phyloP scores from a whole-genome alignment of 2,888 invertebrate species.

The Cephus sareptanus region DNA sequence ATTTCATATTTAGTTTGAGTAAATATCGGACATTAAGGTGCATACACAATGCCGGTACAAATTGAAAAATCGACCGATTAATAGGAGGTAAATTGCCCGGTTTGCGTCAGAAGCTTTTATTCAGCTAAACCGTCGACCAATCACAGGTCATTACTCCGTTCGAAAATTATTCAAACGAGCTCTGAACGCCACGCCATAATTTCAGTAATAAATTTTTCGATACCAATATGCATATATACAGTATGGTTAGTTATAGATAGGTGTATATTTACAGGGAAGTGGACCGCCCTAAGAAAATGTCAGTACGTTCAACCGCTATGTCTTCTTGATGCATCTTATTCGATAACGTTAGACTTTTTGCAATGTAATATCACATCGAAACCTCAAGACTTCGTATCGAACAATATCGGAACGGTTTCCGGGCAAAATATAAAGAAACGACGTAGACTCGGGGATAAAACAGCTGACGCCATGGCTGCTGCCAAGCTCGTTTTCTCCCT shows the following conservation, averaged over 20 bases:
- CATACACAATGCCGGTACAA: neutral
- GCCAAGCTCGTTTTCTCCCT: constrained; percentile 37
- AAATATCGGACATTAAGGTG: neutral
- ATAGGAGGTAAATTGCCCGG: neutral
- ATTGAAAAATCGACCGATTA: neutral
- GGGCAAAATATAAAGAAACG: constrained; percentile 2
- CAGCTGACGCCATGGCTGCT: constrained; percentile 62
- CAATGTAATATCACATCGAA: neutral
- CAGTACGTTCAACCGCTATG: neutral
- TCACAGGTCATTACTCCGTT: neutral
- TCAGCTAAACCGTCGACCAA: neutral
- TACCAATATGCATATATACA: neutral
- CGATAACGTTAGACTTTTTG: neutral
- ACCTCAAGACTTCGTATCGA: neutral
- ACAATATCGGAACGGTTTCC: neutral
- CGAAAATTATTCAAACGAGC: neutral
- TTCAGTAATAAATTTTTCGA: neutral
- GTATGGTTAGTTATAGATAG: neutral
- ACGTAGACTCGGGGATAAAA: constrained; percentile 50
- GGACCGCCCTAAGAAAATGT: neutral
- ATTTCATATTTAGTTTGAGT: neutral
- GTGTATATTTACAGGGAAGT: neutral
- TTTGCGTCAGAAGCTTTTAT: neutral
- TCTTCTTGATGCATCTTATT: neutral
- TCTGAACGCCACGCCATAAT: neutral